A percentile compares a stretch with the other conserved stretches of the same genome.
These are phyloP conservation scores for Euphonia xanthogaster DNA, from an alignment of 2,797 vertebrate genomes.

Conservation along the genomic window DNA sequence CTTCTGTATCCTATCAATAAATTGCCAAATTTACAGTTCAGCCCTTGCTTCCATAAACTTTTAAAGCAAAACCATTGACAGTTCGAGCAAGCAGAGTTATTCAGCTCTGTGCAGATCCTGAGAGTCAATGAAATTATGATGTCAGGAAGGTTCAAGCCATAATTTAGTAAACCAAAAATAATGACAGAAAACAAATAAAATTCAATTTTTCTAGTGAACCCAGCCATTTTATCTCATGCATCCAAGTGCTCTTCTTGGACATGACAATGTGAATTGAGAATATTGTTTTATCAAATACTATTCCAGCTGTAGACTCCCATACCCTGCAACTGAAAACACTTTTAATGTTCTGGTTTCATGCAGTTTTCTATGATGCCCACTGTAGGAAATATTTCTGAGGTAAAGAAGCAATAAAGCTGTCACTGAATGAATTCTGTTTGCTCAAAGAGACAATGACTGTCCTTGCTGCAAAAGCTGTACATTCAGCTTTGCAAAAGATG, in stretches of 20 bases:
- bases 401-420: constrained; percentile 47
- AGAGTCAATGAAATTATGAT: constrained; percentile 42
- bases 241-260: not conserved
- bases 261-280: not conserved
- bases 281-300: not conserved
- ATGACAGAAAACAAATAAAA: constrained; percentile 51
- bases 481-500: not conserved
- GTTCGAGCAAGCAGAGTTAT: constrained; percentile 35
- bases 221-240: not conserved
- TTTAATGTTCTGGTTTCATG: constrained; percentile 18
- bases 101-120: constrained; percentile 29
- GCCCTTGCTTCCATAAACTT: constrained; percentile 22
- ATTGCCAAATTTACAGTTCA: constrained; percentile 28
- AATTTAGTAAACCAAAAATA: not conserved
- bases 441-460: constrained; percentile 12
- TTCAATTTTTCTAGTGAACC: constrained; percentile 6
- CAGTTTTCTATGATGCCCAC: not conserved
- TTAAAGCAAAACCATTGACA: constrained; percentile 33
- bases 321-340: not conserved
- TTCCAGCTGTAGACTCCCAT: not conserved
- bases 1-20: not conserved
- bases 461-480: not conserved
- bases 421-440: constrained; percentile 19
- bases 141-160: constrained; percentile 42
- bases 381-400: constrained; percentile 16